A percentile compares a stretch with the other conserved stretches of the same genome.
These are phyloP conservation scores for Drosophila micromelanica DNA, from an alignment of 1,140 invertebrate genomes.

Conservation along the genomic window DNA sequence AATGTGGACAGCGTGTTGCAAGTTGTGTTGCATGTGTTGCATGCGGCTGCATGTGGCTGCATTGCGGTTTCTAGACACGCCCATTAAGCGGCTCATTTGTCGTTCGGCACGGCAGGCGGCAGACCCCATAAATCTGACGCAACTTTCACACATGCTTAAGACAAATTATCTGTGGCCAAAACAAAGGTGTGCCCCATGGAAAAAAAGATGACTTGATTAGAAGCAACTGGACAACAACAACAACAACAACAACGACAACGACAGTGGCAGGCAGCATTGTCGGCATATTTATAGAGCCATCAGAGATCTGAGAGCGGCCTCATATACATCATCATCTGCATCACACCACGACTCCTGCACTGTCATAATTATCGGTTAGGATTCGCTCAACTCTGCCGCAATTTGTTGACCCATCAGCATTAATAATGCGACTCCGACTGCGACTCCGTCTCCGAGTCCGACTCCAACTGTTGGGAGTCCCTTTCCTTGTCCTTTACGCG, in stretches of 20 bases:
- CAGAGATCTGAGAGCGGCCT: slow-evolving; percentile 14
- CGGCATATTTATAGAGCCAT: slow-evolving; percentile 51
- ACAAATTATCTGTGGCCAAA: slow-evolving; percentile 74
- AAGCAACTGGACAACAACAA: slow-evolving; percentile 35
- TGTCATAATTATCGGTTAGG: slow-evolving; percentile 83
- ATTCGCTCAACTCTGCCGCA: slow-evolving; percentile 76
- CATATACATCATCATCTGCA: slow-evolving; percentile 75
- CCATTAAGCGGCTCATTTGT: slow-evolving; percentile 76
- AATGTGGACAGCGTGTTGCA: slow-evolving; percentile 18
- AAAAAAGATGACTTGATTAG: slow-evolving; percentile 75
- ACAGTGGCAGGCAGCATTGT: slow-evolving; percentile 37
- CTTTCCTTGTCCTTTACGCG: slow-evolving; percentile 35
- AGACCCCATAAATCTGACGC: slow-evolving; percentile 65
- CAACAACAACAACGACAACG: background rate
- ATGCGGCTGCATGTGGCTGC: slow-evolving; percentile 28
- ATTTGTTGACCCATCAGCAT: slow-evolving; percentile 76
- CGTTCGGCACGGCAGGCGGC: slow-evolving; percentile 37
- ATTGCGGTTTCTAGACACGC: slow-evolving; percentile 33
- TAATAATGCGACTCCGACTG: slow-evolving; percentile 39
- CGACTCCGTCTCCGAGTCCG: background rate
- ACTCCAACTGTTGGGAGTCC: slow-evolving; percentile 4
- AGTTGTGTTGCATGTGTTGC: slow-evolving; percentile 33
- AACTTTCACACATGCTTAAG: slow-evolving; percentile 82
- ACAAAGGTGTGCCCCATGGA: slow-evolving; percentile 50
- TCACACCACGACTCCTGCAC: slow-evolving; percentile 73